A percentile compares a stretch with the other conserved stretches of the same genome.
phyloP scores from a whole-genome alignment of 2,797 vertebrate genomes.

The Argentina silus region DNA sequence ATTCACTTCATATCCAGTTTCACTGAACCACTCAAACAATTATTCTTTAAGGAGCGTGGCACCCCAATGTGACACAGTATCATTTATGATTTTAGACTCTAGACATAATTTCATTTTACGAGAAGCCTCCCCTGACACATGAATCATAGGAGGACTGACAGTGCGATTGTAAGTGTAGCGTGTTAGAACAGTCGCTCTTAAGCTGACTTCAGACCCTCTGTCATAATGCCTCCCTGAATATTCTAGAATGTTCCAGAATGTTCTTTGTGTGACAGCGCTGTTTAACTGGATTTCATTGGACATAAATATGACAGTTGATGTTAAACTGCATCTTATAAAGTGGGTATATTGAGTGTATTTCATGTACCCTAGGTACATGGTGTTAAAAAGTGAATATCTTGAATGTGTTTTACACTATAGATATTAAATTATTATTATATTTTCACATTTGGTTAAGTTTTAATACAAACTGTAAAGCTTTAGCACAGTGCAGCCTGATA shows the following conservation, averaged over 20 bases:
- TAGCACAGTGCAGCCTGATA: constrained; percentile 32
- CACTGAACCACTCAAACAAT: too few relatives aligned
- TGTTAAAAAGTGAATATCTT: too few relatives aligned
- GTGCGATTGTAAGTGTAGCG: constrained; percentile 63
- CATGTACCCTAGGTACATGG: neutral
- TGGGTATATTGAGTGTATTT: neutral
- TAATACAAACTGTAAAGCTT: constrained; percentile 50
- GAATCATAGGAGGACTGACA: constrained; percentile 66
- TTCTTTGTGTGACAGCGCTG: constrained; percentile 45
- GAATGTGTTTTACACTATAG: too few relatives aligned
- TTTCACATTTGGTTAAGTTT: constrained; percentile 35
- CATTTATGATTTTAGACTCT: constrained; percentile 55
- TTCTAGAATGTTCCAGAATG: constrained; percentile 56
- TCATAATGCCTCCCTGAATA: constrained; percentile 54
- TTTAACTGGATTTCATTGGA: constrained; percentile 53
- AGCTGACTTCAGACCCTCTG: too few relatives aligned
- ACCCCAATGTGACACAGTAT: constrained; percentile 55
- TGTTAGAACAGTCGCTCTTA: constrained; percentile 24
- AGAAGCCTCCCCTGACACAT: constrained; percentile 61
- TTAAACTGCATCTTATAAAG: constrained; percentile 21
- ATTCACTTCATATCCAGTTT: neutral
- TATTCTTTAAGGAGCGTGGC: neutral
- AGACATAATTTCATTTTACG: constrained; percentile 70
- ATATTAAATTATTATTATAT: too few relatives aligned
- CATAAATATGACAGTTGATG: constrained; percentile 47